Percentiles rank a stretch among this genome's conserved stretches.
These are phyloP conservation scores for Phyllopteryx taeniolatus DNA, from an alignment of 2,113 vertebrate genomes.

Conservation along the genomic window DNA sequence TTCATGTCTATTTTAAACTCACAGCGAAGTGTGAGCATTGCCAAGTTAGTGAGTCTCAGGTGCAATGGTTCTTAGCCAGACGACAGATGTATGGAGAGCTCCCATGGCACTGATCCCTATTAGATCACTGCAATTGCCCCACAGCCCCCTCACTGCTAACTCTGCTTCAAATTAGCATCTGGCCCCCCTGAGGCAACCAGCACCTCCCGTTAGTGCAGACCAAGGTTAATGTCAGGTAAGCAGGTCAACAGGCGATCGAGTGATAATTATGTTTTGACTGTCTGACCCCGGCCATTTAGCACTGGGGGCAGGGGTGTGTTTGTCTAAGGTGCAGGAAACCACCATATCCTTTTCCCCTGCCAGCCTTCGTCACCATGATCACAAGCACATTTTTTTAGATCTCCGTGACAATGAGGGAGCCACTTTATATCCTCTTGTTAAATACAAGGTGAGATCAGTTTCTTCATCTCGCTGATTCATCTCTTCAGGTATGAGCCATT, in stretches of 20 bases:
- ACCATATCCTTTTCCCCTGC: constrained; percentile 46
- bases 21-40: constrained; percentile 42
- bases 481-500: constrained; percentile 69
- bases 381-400: constrained; percentile 39
- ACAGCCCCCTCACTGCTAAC: constrained; percentile 36
- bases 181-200: constrained; percentile 46
- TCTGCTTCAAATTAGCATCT: constrained; percentile 70
- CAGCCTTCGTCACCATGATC: constrained; percentile 27
- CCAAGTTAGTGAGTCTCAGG: constrained; percentile 62
- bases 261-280: constrained; percentile 70
- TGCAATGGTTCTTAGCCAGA: constrained; percentile 61
- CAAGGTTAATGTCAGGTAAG: constrained; percentile 73
- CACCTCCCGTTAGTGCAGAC: constrained; percentile 62
- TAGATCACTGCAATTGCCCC: constrained; percentile 65
- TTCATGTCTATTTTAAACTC: constrained; percentile 47
- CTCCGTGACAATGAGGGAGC: constrained; percentile 59
- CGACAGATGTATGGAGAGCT: constrained; percentile 64
- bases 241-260: constrained; percentile 49
- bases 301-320: not conserved
- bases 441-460: constrained; percentile 24
- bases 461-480: not conserved
- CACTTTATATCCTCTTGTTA: constrained; percentile 62
- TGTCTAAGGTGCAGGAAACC: constrained; percentile 28
- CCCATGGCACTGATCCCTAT: constrained; percentile 69
- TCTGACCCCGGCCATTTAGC: constrained; percentile 70